Evolutionary conservation across 2,797 vertebrate species (phyloP), one percentile per base, ranked within the genome.

Genomic region (Coracias cyanogaster): DNA sequence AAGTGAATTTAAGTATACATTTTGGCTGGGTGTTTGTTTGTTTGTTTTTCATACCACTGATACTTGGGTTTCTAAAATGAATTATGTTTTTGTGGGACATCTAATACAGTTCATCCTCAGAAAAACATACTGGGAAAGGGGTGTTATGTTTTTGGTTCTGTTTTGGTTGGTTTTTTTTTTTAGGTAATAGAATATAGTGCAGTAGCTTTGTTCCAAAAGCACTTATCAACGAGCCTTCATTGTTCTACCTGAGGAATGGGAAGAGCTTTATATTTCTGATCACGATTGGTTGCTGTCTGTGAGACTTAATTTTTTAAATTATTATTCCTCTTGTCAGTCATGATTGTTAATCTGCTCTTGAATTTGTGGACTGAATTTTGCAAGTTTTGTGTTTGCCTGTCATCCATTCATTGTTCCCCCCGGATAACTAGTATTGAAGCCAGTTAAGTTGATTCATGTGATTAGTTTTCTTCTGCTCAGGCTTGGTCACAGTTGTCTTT

Each of bases 181-280:
- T 4, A 49, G 69, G 21, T 43, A 61, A 22, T 4, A 19, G 8
- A 15, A 57, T 33, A 17, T 16, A 62, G 3, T 77, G 10, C 5
- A 65, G 13, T 57, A 81, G 18, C 33, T 86, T 61, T 82, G 20
- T 67, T 88, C 8, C 6, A 55, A 52, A 82, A 73, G 7, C 24
- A 73, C 1, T 0, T 52, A 7, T 51, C 16, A 24, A 0, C 35
- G 31, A 61, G 7, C 11, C 43, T 85, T 19, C 8, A 3, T 22
- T 64, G 55, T 58, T 83, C 22, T 74, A 7, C 10, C 6, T 60
- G 31, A 77, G 55, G 45, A 82, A 29, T 39, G 52, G 10, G n/a
- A 62, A 54, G 62, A 58, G 39, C 15, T 35, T 65, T 0, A 0
- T 64, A 8, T 67, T 82, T 94, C 37, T 4, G 3, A 6, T 80